A percentile compares a stretch with the other conserved stretches of the same genome.
Evolutionary conservation across 2,888 invertebrate species (phyloP).

Genomic region (Synergus gifuensis): DNA sequence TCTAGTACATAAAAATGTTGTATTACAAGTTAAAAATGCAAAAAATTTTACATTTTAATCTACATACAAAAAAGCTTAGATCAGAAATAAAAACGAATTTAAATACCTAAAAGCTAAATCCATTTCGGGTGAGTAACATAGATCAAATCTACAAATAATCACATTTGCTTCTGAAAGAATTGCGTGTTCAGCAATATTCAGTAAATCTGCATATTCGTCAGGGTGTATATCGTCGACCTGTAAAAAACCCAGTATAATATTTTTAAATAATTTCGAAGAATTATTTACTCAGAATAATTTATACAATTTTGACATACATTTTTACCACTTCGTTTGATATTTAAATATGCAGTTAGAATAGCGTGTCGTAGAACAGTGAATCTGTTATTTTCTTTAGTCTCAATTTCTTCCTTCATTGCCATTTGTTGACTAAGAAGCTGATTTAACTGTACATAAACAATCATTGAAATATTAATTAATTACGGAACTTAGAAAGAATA

Average conservation of each 20-base stretch:
- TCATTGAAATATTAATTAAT: background rate
- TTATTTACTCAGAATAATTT: background rate
- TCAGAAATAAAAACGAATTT: background rate
- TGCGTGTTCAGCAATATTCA: background rate
- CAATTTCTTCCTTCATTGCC: background rate
- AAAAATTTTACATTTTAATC: too few species aligned
- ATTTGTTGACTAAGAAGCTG: background rate
- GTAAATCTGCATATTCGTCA: background rate
- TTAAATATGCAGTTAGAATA: background rate
- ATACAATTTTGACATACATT: background rate
- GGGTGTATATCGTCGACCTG: background rate
- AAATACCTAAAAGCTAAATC: background rate
- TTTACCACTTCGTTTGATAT: background rate
- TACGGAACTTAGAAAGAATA: background rate
- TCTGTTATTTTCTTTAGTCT: background rate
- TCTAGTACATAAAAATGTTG: too few species aligned
- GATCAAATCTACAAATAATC: background rate
- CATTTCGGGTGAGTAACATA: background rate
- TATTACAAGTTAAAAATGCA: too few species aligned
- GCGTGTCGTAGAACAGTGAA: background rate
- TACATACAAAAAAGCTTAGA: too few species aligned
- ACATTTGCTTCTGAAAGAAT: background rate
- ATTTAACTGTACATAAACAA: background rate
- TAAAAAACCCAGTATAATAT: background rate
- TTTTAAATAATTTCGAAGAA: background rate